phyloP scores from a whole-genome alignment of 2,888 invertebrate species.

The Chrysomela aeneicollis region DNA sequence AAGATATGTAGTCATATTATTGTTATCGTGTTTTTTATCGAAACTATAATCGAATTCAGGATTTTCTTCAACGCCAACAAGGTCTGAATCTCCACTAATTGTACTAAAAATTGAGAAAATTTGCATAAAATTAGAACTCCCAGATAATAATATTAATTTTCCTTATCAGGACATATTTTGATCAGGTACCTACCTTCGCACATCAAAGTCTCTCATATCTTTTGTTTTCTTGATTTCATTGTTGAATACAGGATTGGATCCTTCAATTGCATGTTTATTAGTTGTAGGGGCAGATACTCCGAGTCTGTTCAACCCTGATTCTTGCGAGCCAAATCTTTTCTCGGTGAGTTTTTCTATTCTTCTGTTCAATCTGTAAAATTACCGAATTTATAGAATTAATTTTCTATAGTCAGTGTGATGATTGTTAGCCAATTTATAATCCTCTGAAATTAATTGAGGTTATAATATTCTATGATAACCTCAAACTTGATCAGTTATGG shows the following conservation, averaged over 20 bases:
- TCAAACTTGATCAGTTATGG: no score
- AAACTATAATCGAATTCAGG: constrained; percentile 65
- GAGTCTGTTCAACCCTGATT: constrained; percentile 67
- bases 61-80: constrained; percentile 73
- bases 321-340: constrained; percentile 71
- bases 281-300: constrained; percentile 69
- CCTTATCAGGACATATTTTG: no score
- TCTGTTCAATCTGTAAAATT: constrained; percentile 64
- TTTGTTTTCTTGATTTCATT: constrained; percentile 30
- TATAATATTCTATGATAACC: no score
- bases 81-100: constrained; percentile 70
- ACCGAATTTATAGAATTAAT: constrained; percentile 13
- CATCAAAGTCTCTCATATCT: constrained; percentile 36
- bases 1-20: constrained; percentile 26
- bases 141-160: neutral
- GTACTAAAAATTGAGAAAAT: constrained; percentile 60
- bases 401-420: neutral
- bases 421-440: no score
- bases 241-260: constrained; percentile 76
- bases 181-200: constrained; percentile 16
- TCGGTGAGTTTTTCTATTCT: constrained; percentile 70
- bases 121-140: neutral
- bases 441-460: no score
- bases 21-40: constrained; percentile 15
- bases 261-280: constrained; percentile 74